Conservation (phyloP, 2,113 vertebrate species). For the Petromus typicus region DNA sequence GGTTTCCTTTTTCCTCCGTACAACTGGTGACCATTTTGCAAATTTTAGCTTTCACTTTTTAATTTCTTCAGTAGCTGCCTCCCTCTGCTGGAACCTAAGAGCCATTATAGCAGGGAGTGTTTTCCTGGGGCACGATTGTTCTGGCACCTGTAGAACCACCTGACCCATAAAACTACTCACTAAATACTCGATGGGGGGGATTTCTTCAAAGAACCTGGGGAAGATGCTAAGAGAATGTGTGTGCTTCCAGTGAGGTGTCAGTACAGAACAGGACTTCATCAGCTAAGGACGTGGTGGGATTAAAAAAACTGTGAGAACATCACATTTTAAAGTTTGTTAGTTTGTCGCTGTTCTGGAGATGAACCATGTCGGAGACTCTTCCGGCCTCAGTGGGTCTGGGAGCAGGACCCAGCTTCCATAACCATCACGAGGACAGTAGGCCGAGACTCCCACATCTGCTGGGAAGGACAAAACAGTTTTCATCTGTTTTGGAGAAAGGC, state of each 20-base stretch:
- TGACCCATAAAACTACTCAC: not conserved
- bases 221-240: not conserved
- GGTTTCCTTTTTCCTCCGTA: not conserved
- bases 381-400: not conserved
- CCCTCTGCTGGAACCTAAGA: not conserved
- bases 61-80: not conserved
- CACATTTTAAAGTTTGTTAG: not conserved
- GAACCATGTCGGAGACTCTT: not conserved
- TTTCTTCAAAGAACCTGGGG: not conserved
- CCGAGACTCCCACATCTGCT: not conserved
- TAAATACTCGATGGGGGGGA: not conserved
- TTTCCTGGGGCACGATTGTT: not conserved
- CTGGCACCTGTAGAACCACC: not conserved
- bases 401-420: not conserved
- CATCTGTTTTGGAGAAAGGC: slow-evolving; percentile 53
- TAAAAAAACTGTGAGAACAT: not conserved
- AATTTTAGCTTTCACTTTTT: not conserved
- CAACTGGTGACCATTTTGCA: not conserved
- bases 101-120: not conserved
- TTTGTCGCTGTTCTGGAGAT: not conserved
- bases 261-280: not conserved
- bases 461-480: slow-evolving; percentile 51
- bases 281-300: not conserved
- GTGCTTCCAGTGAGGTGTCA: not conserved
- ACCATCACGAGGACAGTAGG: not conserved